These are phyloP conservation scores for Tokudaia muenninki DNA, from an alignment of 2,797 vertebrate species.

Conservation along the genomic window DNA sequence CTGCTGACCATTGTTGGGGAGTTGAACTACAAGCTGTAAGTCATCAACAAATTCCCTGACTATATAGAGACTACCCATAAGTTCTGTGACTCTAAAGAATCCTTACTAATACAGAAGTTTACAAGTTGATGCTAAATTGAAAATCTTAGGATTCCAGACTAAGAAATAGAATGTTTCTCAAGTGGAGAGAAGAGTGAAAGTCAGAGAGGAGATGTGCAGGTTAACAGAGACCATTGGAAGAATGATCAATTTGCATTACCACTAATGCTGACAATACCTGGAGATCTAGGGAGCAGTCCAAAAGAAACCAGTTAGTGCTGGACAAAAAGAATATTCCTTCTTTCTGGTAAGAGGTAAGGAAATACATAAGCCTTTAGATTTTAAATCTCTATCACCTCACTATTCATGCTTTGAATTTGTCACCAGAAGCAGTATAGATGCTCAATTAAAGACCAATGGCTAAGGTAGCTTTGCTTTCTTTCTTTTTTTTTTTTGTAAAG, in stretches of 20 bases:
- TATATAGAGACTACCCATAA: no score
- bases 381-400: neutral
- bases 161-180: neutral
- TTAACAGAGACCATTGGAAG: neutral
- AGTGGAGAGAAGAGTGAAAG: neutral
- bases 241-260: neutral
- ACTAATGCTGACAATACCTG: neutral
- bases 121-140: neutral
- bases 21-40: no score
- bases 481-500: neutral
- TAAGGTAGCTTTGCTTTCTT: neutral
- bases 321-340: neutral
- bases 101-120: neutral
- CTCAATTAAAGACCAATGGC: neutral
- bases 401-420: conserved; percentile 14
- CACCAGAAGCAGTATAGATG: neutral
- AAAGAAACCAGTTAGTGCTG: neutral
- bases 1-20: no score
- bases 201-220: neutral
- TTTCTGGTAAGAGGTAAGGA: neutral
- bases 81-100: no score
- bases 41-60: no score
- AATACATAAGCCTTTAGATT: neutral
- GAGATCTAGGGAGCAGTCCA: neutral
- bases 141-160: neutral